Evolutionary conservation across 2,888 invertebrate species (phyloP), one percentile per base, ranked within the genome.

Genomic region (Diaphora mendica): DNA sequence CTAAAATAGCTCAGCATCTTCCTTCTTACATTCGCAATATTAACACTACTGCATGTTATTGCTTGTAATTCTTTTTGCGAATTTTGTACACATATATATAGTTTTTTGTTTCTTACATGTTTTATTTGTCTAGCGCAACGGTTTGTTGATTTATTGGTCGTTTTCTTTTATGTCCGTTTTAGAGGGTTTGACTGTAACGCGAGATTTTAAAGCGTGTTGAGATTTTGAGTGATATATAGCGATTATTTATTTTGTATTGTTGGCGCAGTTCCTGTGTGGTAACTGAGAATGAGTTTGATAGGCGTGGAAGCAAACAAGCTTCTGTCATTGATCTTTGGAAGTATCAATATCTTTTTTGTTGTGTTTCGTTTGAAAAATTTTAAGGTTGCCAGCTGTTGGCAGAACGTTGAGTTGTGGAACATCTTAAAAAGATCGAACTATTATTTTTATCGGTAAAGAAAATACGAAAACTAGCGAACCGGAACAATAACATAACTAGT

Each of bases 51-150:
- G 95, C 94, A 95, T 94, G 94, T 94, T 94, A 95, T 94, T 92
- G 94, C 93, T 90, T 93, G 94, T 94, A 94, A 94, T 95, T 94
- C 94, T 94, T 95, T 95, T 94, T 94, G 93, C 93, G 92, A 94
- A 93, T 92, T 92, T 91, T 89, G 90, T 91, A 89, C 89, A 90
- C 82, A 85, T 80, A 83, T 85, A 88, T 87, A 86, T 78, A 85
- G 86, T 86, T 89, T 89, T 91, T 91, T 91, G 89, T 91, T 91
- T 90, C 86, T 89, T 89, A 87, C 87, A 87, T 90, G 91, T 92
- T 92, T 91, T 92, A 92, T 94, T 94, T 91, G 93, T 94, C 93
- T 94, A 93, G 90, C 83, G 82, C 86, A 86, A 82, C 81, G 80
- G 87, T 86, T 84, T 86, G 82, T 90, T 94, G 94, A 94, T 94